Evolutionary conservation across 1,140 invertebrate genomes (phyloP), one percentile per base, ranked within the genome.

Genomic region (Acromyrmex heyeri): DNA sequence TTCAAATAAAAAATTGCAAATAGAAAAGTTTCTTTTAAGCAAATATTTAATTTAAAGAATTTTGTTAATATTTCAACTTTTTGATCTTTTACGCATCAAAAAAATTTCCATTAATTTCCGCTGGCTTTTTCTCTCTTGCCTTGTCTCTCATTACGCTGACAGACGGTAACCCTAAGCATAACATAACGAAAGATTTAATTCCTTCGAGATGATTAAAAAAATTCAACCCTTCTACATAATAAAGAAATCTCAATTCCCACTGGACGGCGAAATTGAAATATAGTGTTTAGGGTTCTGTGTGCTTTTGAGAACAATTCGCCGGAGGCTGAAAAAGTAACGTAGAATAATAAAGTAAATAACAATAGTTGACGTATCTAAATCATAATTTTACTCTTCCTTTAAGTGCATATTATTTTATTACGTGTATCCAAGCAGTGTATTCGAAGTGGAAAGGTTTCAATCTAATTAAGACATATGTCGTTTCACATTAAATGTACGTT

Each of bases 151-250:
- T 83, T 83, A 75, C 5, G 67, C 14, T 21, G n/a, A 38, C 18
- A 67, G 61, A 7, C 34, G 55, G 30, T 57, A 72, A 7, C 55
- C 76, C 62, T 57, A 24, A 62, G 48, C 44, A n/a, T 55, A 48
- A 62, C 38, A 48, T 18, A 38, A 55, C 24, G 53, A 57, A 16
- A 88, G 34, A 76, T 44, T 72, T 59, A 79, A 86, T 72, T 24
- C n/a, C 16, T 76, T 18, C 44, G 44, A 86, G 75, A 88, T 88
- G 50, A 88, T 89, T 86, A 89, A 89, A 88, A 89, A 86, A 89
- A 69, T 79, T 44, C 53, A 72, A 86, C 86, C 87, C 70, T 73
- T 50, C 14, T 44, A 65, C 65, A 79, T 27, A 38, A n/a, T 30
- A 48, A 57, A 55, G 50, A 57, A 86, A 85, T 76, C 70, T 88